Percentiles rank a stretch among this genome's conserved stretches.
phyloP scores from a whole-genome alignment of 2,888 invertebrate species.

The Augiades crinisus region DNA sequence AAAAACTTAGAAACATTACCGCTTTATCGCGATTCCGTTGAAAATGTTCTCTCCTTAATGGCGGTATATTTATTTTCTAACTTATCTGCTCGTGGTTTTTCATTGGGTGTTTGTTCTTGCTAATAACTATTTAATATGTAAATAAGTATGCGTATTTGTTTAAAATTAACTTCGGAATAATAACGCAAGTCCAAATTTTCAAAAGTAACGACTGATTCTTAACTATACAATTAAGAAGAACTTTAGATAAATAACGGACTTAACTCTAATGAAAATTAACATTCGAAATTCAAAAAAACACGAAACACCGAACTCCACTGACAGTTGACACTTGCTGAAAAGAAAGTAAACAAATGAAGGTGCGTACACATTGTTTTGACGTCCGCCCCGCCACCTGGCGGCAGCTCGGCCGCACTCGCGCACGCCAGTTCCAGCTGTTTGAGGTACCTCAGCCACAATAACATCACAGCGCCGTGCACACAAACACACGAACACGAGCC shows the following conservation, averaged over 20 bases:
- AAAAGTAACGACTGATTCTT: not conserved
- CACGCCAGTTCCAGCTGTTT: slow-evolving; percentile 73
- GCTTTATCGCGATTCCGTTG: slow-evolving; percentile 60
- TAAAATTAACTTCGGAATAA: not conserved
- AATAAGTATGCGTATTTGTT: not conserved
- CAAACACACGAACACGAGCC: slow-evolving; percentile 35
- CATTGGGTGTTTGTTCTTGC: slow-evolving; percentile 20
- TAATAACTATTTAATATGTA: slow-evolving; percentile 5
- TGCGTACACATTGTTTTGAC: slow-evolving; percentile 75
- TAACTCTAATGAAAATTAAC: not conserved
- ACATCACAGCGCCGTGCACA: slow-evolving; percentile 57
- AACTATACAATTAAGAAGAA: not conserved
- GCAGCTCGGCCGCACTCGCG: slow-evolving; percentile 49
- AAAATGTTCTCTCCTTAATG: slow-evolving; percentile 27
- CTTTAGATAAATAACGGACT: not conserved
- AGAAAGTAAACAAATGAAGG: slow-evolving; percentile 32
- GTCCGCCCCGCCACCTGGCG: slow-evolving; percentile 66
- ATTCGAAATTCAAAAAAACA: slow-evolving; percentile 4
- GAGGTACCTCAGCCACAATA: slow-evolving; percentile 74
- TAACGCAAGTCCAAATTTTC: not conserved
- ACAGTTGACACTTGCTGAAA: slow-evolving; percentile 17
- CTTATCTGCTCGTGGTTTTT: slow-evolving; percentile 23
- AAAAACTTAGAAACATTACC: slow-evolving; percentile 59
- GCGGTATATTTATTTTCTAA: slow-evolving; percentile 25
- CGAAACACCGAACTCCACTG: not conserved